Conservation (phyloP, 2,113 vertebrate species). For the Sialia sialis region DNA sequence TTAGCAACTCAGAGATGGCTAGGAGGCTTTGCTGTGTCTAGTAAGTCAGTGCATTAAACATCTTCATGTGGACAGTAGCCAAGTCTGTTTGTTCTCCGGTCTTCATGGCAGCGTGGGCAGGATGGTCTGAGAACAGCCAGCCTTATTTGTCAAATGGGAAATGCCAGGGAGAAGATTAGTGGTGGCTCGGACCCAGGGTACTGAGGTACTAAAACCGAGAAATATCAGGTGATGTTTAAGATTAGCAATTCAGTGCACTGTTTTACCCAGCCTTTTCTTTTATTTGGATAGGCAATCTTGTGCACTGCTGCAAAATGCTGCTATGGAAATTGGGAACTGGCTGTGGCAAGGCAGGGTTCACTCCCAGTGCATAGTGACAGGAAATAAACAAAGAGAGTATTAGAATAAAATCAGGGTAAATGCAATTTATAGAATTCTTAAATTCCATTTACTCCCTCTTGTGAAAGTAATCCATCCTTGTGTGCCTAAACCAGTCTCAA, state of each 20-base stretch:
- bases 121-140: neutral
- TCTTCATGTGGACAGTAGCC: fast-evolving
- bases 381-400: neutral
- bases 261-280: neutral
- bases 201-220: neutral
- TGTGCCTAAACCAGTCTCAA: neutral
- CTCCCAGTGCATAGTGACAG: neutral
- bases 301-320: neutral
- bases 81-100: neutral
- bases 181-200: neutral
- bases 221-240: neutral
- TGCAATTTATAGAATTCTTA: neutral
- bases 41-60: neutral
- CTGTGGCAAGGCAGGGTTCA: neutral
- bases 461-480: neutral
- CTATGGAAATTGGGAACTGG: neutral
- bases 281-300: neutral
- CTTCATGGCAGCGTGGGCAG: neutral
- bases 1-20: neutral
- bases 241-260: neutral
- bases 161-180: neutral
- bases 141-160: neutral
- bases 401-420: conserved; percentile 1
- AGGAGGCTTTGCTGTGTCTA: neutral
- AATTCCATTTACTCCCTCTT: neutral